These are phyloP conservation scores for Trogon surrucura DNA, from an alignment of 2,113 vertebrate species.

Conservation along the genomic window DNA sequence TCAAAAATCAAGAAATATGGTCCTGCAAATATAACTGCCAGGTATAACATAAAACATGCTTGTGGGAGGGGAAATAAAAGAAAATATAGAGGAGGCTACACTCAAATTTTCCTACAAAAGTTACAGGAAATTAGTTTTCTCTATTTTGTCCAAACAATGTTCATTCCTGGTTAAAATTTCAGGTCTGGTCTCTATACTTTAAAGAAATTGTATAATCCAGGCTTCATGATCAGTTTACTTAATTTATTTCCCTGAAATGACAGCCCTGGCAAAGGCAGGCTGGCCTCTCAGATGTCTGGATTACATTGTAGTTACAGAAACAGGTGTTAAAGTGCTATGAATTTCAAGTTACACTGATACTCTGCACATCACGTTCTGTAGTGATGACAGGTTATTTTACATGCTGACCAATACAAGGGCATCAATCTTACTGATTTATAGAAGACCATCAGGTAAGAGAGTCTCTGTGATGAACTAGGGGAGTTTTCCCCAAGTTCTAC, in stretches of 20 bases:
- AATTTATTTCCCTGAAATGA: slow-evolving; percentile 86
- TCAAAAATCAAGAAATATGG: slow-evolving; percentile 74
- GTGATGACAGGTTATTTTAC: slow-evolving; percentile 72
- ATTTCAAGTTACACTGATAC: slow-evolving; percentile 81
- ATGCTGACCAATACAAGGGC: slow-evolving; percentile 69
- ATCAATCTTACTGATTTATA: slow-evolving; percentile 68
- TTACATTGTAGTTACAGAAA: slow-evolving; percentile 87
- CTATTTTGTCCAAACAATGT: slow-evolving; percentile 39
- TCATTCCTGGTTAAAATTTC: slow-evolving; percentile 69
- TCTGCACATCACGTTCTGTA: slow-evolving; percentile 74
- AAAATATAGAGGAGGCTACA: not conserved
- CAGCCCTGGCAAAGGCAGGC: slow-evolving; percentile 77
- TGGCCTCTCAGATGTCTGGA: slow-evolving; percentile 82
- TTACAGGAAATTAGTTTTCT: slow-evolving; percentile 69
- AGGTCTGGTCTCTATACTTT: slow-evolving; percentile 70
- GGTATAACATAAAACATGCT: slow-evolving; percentile 61
- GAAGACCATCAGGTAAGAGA: not conserved
- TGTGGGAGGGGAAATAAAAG: not conserved
- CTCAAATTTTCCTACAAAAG: slow-evolving; percentile 70
- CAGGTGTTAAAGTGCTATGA: slow-evolving; percentile 83
- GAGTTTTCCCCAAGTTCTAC: not conserved
- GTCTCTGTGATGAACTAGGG: not conserved
- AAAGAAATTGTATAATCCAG: slow-evolving; percentile 79
- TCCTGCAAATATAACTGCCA: slow-evolving; percentile 69
- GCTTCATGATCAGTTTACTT: slow-evolving; percentile 78